phyloP scores from a whole-genome alignment of 2,113 vertebrate species.

The Chamaetylas fuelleborni region DNA sequence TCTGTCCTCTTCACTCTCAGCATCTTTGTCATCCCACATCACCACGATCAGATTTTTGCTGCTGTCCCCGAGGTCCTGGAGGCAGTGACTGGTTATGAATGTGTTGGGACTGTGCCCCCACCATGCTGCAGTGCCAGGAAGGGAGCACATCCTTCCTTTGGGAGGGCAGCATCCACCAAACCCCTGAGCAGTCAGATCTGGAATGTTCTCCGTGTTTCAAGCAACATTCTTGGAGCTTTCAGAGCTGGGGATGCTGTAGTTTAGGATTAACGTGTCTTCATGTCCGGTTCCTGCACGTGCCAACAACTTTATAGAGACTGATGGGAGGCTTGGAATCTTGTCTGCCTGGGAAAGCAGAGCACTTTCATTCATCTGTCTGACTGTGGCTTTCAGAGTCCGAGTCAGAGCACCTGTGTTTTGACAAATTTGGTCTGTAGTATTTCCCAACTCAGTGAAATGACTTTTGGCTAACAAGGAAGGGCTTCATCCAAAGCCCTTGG shows the following conservation, averaged over 20 bases:
- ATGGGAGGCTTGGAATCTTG: not conserved
- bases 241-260: not conserved
- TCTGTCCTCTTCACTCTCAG: not conserved
- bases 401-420: conserved; percentile 4
- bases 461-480: not conserved
- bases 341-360: not conserved
- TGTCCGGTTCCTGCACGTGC: not conserved
- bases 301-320: not conserved
- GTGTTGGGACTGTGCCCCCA: accelerated
- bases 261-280: not conserved
- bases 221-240: not conserved
- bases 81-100: not conserved
- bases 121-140: not conserved
- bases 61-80: not conserved
- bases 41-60: not conserved
- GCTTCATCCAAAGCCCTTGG: conserved; percentile 6
- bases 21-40: not conserved
- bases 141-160: not conserved
- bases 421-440: not conserved
- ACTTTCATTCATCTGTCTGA: not conserved
- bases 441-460: not conserved
- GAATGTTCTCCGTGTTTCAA: not conserved
- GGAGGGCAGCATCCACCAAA: not conserved
- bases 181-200: not conserved
- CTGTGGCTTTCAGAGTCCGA: not conserved